Evolutionary conservation across 1,140 invertebrate species (phyloP).

Genomic region (Ips nitidus): DNA sequence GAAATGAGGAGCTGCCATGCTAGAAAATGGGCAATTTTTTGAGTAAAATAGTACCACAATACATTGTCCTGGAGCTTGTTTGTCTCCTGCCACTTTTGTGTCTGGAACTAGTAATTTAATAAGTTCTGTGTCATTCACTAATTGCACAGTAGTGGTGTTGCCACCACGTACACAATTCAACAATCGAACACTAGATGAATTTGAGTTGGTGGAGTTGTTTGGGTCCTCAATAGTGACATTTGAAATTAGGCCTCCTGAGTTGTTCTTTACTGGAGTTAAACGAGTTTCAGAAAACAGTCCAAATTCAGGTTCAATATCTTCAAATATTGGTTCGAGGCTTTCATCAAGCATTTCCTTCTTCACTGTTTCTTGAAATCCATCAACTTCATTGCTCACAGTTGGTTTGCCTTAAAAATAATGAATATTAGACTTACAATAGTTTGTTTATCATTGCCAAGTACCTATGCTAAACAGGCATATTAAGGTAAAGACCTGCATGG

Average conservation of each 20-base stretch:
- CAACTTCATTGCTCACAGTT: background rate
- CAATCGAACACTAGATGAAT: constrained; percentile 41
- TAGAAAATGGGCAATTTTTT: constrained; percentile 86
- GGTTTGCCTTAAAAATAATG: background rate
- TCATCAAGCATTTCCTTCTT: background rate
- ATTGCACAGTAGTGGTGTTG: constrained; percentile 40
- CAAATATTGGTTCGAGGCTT: constrained; percentile 21
- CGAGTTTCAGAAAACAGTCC: constrained; percentile 6
- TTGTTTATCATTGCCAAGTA: background rate
- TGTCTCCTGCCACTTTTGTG: constrained; percentile 54
- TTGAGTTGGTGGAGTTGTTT: constrained; percentile 23
- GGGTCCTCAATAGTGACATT: constrained; percentile 29
- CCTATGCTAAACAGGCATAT: background rate
- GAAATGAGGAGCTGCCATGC: constrained; percentile 83
- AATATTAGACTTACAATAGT: background rate
- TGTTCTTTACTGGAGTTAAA: background rate
- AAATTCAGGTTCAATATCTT: constrained; percentile 27
- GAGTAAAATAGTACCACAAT: constrained; percentile 87
- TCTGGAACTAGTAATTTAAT: constrained; percentile 53
- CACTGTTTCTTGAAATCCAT: no score
- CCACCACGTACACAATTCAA: constrained; percentile 43
- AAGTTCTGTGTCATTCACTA: constrained; percentile 51
- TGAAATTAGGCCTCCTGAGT: background rate
- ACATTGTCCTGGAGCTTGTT: constrained; percentile 66
- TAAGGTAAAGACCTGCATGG: background rate